Conservation (phyloP, 2,888 invertebrate species). For the Altica lythri region DNA sequence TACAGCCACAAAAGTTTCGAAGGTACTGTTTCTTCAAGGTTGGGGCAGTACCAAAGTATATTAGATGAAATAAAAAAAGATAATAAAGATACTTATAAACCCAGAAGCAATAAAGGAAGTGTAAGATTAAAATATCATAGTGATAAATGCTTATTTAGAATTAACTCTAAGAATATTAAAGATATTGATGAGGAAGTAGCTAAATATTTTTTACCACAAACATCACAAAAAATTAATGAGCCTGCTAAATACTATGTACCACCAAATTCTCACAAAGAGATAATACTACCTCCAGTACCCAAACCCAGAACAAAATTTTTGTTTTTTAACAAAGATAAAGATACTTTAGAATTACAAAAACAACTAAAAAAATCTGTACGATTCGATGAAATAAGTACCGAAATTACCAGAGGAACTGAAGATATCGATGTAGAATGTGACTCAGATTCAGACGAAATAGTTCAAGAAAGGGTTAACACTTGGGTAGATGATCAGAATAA, state of each 20-base stretch:
- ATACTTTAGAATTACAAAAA: conserved; percentile 47
- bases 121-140: conserved; percentile 53
- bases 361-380: conserved; percentile 54
- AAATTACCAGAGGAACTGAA: conserved; percentile 39
- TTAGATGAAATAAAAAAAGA: conserved; percentile 48
- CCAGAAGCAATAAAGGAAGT: conserved; percentile 41
- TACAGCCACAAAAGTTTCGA: conserved; percentile 46
- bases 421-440: conserved; percentile 33
- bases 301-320: conserved; percentile 49
- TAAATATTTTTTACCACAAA: conserved; percentile 48
- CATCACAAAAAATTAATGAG: conserved; percentile 24
- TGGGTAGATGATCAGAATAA: conserved; percentile 55
- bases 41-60: conserved; percentile 51
- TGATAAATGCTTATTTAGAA: conserved; percentile 52
- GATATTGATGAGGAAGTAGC: conserved; percentile 42
- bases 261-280: not conserved
- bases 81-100: conserved; percentile 43
- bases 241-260: conserved; percentile 34
- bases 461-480: conserved; percentile 47
- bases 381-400: conserved; percentile 50
- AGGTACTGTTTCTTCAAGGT: conserved; percentile 54
- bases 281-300: conserved; percentile 42
- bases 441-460: conserved; percentile 29
- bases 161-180: conserved; percentile 48
- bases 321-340: conserved; percentile 27